These are phyloP conservation scores for Uloborus plumipes DNA, from an alignment of 2,888 invertebrate genomes.

Conservation along the genomic window DNA sequence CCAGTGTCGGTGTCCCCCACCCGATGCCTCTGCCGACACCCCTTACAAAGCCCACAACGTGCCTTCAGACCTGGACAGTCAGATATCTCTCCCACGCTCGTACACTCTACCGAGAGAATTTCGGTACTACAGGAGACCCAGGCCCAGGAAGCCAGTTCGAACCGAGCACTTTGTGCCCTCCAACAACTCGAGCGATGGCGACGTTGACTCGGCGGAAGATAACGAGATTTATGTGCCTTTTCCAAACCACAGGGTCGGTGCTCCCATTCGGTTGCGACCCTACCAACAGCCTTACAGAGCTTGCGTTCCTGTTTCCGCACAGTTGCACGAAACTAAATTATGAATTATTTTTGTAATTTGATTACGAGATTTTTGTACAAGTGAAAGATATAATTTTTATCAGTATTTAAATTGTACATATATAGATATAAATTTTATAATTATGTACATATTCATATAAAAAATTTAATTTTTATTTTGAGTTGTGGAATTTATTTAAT, in stretches of 20 bases:
- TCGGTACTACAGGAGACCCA: constrained; percentile 80
- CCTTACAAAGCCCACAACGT: constrained; percentile 74
- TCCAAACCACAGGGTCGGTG: constrained; percentile 42
- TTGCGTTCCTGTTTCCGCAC: constrained; percentile 52
- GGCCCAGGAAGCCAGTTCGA: constrained; percentile 76
- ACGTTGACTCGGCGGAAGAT: constrained; percentile 67
- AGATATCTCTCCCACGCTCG: constrained; percentile 86
- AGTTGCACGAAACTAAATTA: constrained; percentile 63
- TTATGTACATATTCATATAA: constrained; percentile 33
- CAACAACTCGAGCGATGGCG: constrained; percentile 87
- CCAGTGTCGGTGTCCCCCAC: constrained; percentile 40
- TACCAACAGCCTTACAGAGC: constrained; percentile 56
- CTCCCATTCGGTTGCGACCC: constrained; percentile 55
- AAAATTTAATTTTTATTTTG: constrained; percentile 26
- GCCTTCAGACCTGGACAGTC: constrained; percentile 81
- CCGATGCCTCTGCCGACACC: constrained; percentile 55
- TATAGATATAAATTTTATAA: constrained; percentile 10
- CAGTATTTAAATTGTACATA: constrained; percentile 63
- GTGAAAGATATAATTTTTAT: constrained; percentile 32
- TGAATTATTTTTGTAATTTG: not conserved
- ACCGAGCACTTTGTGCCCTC: constrained; percentile 82
- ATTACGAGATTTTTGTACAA: not conserved
- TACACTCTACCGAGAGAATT: constrained; percentile 89
- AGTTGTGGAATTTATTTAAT: not conserved
- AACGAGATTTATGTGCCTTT: constrained; percentile 59